These are phyloP conservation scores for Amyelois transitella DNA, from an alignment of 1,140 invertebrate species.

Conservation along the genomic window DNA sequence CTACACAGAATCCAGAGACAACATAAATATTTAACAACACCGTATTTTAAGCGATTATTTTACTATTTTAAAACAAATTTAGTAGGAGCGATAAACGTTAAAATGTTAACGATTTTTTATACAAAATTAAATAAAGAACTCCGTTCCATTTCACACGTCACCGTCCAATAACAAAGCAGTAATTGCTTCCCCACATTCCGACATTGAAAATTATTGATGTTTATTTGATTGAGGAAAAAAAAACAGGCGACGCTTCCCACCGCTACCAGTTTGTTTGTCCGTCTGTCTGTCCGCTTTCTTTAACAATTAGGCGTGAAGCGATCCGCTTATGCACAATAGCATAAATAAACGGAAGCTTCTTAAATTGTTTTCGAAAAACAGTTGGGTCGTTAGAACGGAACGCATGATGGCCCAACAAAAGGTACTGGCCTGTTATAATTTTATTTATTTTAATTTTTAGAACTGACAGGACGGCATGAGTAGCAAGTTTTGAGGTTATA, in stretches of 20 bases:
- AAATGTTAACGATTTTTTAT: background rate
- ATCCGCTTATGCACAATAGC: constrained; percentile 38
- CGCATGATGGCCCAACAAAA: background rate
- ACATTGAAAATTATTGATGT: constrained; percentile 38
- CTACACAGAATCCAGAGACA: too few relatives aligned
- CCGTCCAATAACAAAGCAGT: constrained; percentile 15
- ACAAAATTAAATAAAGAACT: background rate
- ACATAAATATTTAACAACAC: too few relatives aligned
- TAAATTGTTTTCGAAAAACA: constrained; percentile 53
- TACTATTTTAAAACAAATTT: too few relatives aligned
- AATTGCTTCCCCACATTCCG: constrained; percentile 23
- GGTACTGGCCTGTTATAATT: background rate
- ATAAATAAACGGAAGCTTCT: constrained; percentile 55
- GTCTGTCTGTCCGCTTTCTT: constrained; percentile 12
- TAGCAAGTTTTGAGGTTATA: background rate
- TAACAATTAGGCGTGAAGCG: constrained; percentile 44
- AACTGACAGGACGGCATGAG: background rate
- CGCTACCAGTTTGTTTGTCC: constrained; percentile 23
- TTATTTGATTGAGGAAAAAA: constrained; percentile 51
- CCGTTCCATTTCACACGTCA: constrained; percentile 19
- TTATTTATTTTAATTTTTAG: background rate
- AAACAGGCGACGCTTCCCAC: constrained; percentile 18
- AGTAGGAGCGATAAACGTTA: too few relatives aligned
- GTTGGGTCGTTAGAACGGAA: constrained; percentile 18
- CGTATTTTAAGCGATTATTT: too few relatives aligned